These are phyloP conservation scores for Nephotettix cincticeps DNA, from an alignment of 1,140 invertebrate species.

Conservation along the genomic window DNA sequence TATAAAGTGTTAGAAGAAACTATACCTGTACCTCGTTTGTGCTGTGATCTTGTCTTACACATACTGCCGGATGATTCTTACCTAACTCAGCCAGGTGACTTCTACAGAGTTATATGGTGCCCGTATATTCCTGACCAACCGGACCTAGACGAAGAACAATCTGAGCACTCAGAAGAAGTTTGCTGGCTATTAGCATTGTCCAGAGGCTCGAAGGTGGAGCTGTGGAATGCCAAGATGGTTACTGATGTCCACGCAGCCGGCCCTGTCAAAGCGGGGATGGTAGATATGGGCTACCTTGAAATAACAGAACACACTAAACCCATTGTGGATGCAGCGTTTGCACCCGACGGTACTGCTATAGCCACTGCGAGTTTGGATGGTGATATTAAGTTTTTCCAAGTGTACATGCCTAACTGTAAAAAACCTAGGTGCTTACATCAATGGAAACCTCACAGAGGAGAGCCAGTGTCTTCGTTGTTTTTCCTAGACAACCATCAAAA, in stretches of 20 bases:
- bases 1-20: conserved; percentile 66
- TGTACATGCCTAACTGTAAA: conserved; percentile 61
- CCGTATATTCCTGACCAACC: conserved; percentile 76
- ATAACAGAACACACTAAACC: conserved; percentile 65
- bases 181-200: conserved; percentile 78
- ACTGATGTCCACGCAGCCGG: conserved; percentile 52
- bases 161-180: conserved; percentile 58
- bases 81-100: background rate
- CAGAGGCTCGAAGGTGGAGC: conserved; percentile 68
- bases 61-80: conserved; percentile 6
- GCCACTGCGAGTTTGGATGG: conserved; percentile 87
- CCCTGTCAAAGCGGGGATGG: conserved; percentile 49
- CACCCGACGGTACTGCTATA: conserved; percentile 89
- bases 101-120: conserved; percentile 82
- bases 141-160: conserved; percentile 57
- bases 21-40: conserved; percentile 46
- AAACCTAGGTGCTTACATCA: conserved; percentile 80
- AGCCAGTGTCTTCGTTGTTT: conserved; percentile 80
- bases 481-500: conserved; percentile 91
- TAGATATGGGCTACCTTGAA: conserved; percentile 60
- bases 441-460: conserved; percentile 87
- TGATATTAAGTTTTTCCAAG: conserved; percentile 88
- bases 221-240: conserved; percentile 61
- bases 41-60: background rate
- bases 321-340: conserved; percentile 87